Percentiles rank a stretch among this genome's conserved stretches.
These are phyloP conservation scores for Rhineura floridana DNA, from an alignment of 2,113 vertebrate species.

Conservation along the genomic window DNA sequence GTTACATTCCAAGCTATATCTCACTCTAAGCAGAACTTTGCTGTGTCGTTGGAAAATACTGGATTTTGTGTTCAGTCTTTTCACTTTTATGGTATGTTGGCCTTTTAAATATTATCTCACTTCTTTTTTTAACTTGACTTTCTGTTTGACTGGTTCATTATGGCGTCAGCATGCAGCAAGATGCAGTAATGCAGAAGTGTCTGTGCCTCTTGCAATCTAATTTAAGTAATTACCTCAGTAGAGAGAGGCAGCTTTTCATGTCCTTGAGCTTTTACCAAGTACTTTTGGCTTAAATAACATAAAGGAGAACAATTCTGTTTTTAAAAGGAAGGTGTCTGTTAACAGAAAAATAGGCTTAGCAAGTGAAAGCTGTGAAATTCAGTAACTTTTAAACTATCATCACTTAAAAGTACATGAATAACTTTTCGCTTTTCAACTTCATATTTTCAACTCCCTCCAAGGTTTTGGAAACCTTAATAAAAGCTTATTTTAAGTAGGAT, in stretches of 20 bases:
- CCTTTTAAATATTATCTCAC: background rate
- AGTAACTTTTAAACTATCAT: background rate
- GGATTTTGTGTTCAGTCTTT: constrained; percentile 1
- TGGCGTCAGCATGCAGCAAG: background rate
- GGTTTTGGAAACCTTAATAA: background rate
- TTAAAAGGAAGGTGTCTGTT: background rate
- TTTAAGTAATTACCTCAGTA: constrained; percentile 2
- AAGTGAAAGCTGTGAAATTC: background rate
- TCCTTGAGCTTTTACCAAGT: background rate
- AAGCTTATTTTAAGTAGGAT: background rate
- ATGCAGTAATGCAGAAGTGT: background rate
- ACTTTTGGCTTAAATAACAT: background rate
- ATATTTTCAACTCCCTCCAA: background rate
- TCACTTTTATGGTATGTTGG: background rate
- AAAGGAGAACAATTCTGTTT: background rate
- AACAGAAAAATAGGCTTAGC: background rate
- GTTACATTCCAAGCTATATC: background rate
- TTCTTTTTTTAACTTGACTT: background rate
- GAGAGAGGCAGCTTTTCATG: background rate
- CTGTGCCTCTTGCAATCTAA: background rate
- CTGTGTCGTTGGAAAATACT: background rate
- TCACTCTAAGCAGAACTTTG: background rate
- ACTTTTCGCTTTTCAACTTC: background rate
- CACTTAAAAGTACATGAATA: constrained; percentile 11
- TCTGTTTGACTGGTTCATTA: background rate